Evolutionary conservation across 2,797 vertebrate species (phyloP).

Genomic region (Pangasius sanitwongsei): DNA sequence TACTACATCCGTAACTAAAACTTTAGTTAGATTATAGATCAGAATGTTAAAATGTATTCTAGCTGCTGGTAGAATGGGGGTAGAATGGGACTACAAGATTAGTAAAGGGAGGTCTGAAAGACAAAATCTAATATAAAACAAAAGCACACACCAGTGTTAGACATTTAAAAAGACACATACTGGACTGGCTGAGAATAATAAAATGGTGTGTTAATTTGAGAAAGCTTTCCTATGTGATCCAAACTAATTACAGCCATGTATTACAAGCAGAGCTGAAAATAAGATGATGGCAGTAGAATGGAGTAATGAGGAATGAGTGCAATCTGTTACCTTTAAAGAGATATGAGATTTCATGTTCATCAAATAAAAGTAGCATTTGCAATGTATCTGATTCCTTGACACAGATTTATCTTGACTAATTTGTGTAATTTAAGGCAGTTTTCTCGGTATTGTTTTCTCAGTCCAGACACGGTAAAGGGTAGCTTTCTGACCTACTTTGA

Average conservation of each 20-base stretch:
- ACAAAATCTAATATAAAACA: conserved; percentile 1
- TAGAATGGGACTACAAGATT: background rate
- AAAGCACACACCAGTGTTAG: background rate
- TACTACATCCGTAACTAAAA: background rate
- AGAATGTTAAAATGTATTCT: background rate
- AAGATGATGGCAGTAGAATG: background rate
- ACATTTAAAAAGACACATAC: background rate
- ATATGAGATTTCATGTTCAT: background rate
- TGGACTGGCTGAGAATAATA: background rate
- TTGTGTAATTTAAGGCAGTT: background rate
- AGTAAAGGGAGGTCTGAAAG: background rate
- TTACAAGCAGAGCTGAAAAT: background rate
- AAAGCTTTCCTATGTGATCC: background rate
- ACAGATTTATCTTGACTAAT: background rate
- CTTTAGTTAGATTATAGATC: background rate
- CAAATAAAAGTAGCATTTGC: background rate
- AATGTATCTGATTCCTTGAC: background rate
- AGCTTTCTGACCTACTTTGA: background rate
- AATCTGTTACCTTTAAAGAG: background rate
- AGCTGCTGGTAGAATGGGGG: background rate
- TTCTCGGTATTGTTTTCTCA: background rate
- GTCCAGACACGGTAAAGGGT: background rate
- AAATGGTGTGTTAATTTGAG: background rate
- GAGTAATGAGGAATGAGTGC: background rate
- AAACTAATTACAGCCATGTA: background rate